These are phyloP conservation scores for Zeus faber DNA, from an alignment of 2,113 vertebrate species.

Conservation along the genomic window DNA sequence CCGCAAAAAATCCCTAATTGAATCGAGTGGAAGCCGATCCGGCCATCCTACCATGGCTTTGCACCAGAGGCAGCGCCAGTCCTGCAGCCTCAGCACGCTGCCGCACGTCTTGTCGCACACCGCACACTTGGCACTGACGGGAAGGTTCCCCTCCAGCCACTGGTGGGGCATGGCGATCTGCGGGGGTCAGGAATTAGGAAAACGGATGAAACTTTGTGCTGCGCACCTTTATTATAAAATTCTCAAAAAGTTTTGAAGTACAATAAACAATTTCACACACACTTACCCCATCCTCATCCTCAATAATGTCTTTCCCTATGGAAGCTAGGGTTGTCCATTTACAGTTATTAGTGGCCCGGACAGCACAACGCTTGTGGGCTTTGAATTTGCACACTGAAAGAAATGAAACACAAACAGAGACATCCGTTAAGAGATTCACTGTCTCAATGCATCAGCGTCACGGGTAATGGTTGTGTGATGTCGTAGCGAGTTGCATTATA, in stretches of 20 bases:
- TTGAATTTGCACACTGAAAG: constrained; percentile 96
- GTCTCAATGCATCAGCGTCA: too few species aligned
- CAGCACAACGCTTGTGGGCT: constrained; percentile 97
- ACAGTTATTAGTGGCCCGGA: constrained; percentile 96
- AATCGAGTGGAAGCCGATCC: too few species aligned
- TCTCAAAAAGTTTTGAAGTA: not conserved
- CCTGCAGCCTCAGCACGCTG: constrained; percentile 93
- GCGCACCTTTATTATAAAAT: not conserved
- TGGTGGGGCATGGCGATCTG: constrained; percentile 98
- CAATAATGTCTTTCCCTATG: constrained; percentile 95
- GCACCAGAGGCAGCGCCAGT: constrained; percentile 99
- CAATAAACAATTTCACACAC: not conserved
- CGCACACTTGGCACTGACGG: constrained; percentile 94
- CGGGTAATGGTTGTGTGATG: too few species aligned
- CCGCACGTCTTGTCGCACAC: constrained; percentile 98
- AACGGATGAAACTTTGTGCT: not conserved
- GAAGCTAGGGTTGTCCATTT: constrained; percentile 98
- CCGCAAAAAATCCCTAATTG: too few species aligned
- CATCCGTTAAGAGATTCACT: too few species aligned
- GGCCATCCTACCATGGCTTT: constrained; percentile 92
- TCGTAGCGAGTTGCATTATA: too few species aligned
- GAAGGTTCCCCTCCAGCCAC: constrained; percentile 96
- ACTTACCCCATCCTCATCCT: constrained; percentile 93
- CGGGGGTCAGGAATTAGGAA: constrained; percentile 8
- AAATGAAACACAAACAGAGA: constrained; percentile 29